phyloP scores from a whole-genome alignment of 2,888 invertebrate species.

The Dryococelus australis region DNA sequence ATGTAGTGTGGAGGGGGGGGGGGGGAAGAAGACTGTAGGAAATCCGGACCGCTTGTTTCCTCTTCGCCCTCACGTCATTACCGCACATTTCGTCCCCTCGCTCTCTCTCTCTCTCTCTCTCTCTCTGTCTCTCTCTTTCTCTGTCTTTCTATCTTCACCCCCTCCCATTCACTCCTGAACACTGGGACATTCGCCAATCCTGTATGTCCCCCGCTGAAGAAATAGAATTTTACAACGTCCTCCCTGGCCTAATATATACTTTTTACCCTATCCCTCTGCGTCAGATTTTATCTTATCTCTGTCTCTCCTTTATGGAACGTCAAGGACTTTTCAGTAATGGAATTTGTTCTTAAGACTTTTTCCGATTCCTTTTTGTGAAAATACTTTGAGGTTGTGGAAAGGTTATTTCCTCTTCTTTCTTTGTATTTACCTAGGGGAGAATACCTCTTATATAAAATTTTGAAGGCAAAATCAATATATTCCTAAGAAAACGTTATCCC shows the following conservation, averaged over 20 bases:
- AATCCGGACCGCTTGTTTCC: slow-evolving; percentile 3
- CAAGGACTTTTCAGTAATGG: background rate
- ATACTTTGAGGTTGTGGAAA: background rate
- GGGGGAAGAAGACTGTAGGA: background rate
- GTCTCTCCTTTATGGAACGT: background rate
- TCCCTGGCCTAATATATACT: background rate
- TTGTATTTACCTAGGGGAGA: too few species aligned
- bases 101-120: background rate
- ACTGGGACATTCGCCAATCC: background rate
- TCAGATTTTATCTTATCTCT: slow-evolving; percentile 8
- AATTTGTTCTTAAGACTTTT: background rate
- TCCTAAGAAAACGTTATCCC: too few species aligned
- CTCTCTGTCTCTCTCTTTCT: too few species aligned
- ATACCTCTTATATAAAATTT: too few species aligned
- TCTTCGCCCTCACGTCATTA: background rate
- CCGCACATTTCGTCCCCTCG: background rate
- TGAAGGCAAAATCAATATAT: too few species aligned
- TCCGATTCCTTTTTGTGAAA: background rate
- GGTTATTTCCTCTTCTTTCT: too few species aligned
- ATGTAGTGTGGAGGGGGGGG: background rate
- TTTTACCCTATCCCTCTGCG: background rate
- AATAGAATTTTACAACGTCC: background rate
- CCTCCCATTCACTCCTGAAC: background rate
- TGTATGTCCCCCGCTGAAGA: background rate
- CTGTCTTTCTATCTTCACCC: background rate